Evolutionary conservation across 2,113 vertebrate genomes (phyloP).

Genomic region (Syngnathoides biaculeatus): DNA sequence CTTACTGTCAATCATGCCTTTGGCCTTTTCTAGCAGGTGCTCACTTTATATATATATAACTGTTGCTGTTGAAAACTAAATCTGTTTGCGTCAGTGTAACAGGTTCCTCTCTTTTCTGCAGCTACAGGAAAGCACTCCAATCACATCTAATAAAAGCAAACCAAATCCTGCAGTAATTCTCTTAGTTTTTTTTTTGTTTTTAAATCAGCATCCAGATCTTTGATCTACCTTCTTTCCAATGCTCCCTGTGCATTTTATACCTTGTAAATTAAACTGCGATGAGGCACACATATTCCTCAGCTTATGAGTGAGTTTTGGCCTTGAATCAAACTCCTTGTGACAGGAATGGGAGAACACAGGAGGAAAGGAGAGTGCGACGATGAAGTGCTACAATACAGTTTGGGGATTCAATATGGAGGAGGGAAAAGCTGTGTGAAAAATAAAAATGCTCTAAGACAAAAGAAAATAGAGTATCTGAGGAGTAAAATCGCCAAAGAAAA

Average conservation of each 20-base stretch:
- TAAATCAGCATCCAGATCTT: constrained; percentile 1
- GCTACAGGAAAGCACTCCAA: constrained; percentile 1
- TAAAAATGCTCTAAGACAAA: neutral
- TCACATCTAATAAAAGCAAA: neutral
- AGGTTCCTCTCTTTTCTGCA: neutral
- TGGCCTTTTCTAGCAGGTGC: neutral
- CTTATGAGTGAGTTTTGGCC: neutral
- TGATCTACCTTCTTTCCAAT: constrained; percentile 4
- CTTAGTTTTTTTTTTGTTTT: neutral
- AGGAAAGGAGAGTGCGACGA: constrained; percentile 7
- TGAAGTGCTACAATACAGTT: neutral
- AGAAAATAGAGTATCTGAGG: neutral
- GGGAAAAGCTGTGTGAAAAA: neutral
- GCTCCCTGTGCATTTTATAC: neutral
- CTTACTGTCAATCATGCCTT: neutral
- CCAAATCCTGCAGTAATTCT: neutral
- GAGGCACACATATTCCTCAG: neutral
- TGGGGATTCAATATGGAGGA: neutral
- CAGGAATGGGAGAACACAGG: neutral
- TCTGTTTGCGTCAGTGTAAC: constrained; percentile 10
- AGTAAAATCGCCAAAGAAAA: neutral
- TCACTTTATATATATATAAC: neutral
- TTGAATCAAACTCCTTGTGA: constrained; percentile 8
- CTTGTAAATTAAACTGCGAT: neutral
- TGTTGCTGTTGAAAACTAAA: neutral